A percentile compares a stretch with the other conserved stretches of the same genome.
Conservation (phyloP, 1,140 invertebrate genomes). For the Monochamus saltuarius region DNA sequence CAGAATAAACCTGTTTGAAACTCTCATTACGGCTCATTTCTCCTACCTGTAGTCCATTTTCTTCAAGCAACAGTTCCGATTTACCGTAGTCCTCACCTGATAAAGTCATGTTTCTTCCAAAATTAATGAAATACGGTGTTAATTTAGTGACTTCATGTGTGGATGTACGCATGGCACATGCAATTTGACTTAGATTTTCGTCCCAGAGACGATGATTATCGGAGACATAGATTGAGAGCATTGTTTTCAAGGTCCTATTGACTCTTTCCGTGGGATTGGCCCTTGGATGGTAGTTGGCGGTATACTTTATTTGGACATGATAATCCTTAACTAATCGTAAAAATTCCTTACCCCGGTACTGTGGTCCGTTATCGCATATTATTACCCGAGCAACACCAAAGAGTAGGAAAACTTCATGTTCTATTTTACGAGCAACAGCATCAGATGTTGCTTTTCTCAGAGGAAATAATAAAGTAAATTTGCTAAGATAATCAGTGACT, state of each 20-base stretch:
- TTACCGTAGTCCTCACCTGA: constrained; percentile 5
- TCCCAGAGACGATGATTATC: constrained; percentile 30
- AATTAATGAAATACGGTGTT: constrained; percentile 41
- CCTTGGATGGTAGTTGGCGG: constrained; percentile 30
- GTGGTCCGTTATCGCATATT: constrained; percentile 37
- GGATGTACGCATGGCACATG: constrained; percentile 25
- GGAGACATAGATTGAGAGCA: constrained; percentile 21
- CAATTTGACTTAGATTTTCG: constrained; percentile 17
- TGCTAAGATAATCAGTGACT: constrained; percentile 45
- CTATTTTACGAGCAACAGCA: constrained; percentile 20
- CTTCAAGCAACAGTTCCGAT: neutral
- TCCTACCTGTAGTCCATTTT: neutral
- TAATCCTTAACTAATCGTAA: constrained; percentile 14
- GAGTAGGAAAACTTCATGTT: constrained; percentile 27
- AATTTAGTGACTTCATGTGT: constrained; percentile 24
- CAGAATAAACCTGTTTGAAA: neutral
- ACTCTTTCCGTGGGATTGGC: constrained; percentile 29
- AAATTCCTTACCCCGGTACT: constrained; percentile 26
- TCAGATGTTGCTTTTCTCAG: constrained; percentile 15
- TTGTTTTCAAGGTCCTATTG: constrained; percentile 31
- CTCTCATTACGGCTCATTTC: neutral
- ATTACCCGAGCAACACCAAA: constrained; percentile 23
- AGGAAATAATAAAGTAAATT: constrained; percentile 30
- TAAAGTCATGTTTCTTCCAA: constrained; percentile 12
- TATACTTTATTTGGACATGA: constrained; percentile 19